These are phyloP conservation scores for Episyrphus balteatus DNA, from an alignment of 1,140 invertebrate species.

Conservation along the genomic window DNA sequence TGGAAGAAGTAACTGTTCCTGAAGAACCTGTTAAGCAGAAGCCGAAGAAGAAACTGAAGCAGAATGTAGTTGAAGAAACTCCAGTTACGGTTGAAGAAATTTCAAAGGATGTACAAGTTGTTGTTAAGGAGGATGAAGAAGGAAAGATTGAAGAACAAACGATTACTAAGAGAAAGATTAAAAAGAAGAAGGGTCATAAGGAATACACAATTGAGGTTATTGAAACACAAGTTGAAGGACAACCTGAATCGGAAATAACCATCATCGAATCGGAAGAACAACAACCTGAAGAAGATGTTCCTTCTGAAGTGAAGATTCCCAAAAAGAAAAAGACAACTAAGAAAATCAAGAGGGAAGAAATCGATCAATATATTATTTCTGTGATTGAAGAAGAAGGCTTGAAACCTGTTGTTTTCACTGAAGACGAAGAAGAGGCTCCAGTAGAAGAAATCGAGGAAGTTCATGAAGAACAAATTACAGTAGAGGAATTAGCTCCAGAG, in stretches of 20 bases:
- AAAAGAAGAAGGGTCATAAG: slow-evolving; percentile 9
- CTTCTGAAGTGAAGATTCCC: slow-evolving; percentile 8
- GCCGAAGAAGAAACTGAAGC: slow-evolving; percentile 13
- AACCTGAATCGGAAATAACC: slow-evolving; percentile 15
- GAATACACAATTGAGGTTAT: slow-evolving; percentile 12
- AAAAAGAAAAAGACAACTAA: slow-evolving; percentile 24
- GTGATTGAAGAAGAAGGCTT: slow-evolving; percentile 18
- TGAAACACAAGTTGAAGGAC: slow-evolving; percentile 9
- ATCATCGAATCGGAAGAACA: slow-evolving; percentile 5
- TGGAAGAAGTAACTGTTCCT: neutral
- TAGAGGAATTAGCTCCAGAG: slow-evolving; percentile 9
- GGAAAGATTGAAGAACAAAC: slow-evolving; percentile 15
- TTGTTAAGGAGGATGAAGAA: slow-evolving; percentile 6
- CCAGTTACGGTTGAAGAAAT: slow-evolving; percentile 17
- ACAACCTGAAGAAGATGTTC: slow-evolving; percentile 10
- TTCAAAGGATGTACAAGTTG: slow-evolving; percentile 11
- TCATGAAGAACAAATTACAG: no score
- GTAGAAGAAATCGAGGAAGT: neutral
- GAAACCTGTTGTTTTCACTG: slow-evolving; percentile 5
- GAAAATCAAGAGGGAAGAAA: slow-evolving; percentile 24
- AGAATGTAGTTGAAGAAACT: slow-evolving; percentile 6
- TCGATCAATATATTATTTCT: slow-evolving; percentile 34
- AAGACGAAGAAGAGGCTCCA: slow-evolving; percentile 1
- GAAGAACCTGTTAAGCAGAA: slow-evolving; percentile 5
- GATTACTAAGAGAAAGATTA: slow-evolving; percentile 17